Conservation (phyloP, 2,797 vertebrate species). For the Distichodus sexfasciatus region DNA sequence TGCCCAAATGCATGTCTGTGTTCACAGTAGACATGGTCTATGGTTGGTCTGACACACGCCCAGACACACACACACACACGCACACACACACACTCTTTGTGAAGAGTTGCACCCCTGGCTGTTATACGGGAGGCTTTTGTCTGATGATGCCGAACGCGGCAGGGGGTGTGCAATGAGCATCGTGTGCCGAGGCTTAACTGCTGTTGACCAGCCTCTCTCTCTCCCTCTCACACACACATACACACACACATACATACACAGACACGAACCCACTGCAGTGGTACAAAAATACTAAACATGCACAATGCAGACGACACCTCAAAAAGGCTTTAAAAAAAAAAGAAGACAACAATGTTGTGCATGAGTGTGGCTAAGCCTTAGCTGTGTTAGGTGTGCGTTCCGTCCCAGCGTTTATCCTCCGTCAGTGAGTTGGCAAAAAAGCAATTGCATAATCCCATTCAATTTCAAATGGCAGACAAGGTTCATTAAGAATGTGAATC, state of each 20-base stretch:
- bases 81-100: conserved; percentile 10
- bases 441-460: conserved; percentile 54
- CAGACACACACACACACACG: conserved; percentile 20
- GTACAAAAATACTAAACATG: too few species aligned
- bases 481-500: conserved; percentile 65
- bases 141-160: conserved; percentile 20
- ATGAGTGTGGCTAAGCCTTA: background rate
- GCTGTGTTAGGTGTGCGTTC: background rate
- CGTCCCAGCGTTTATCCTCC: background rate
- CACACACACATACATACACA: background rate
- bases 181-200: background rate
- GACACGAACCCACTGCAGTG: too few species aligned
- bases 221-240: background rate
- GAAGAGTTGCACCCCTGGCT: conserved; percentile 8
- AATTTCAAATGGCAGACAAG: conserved; percentile 48
- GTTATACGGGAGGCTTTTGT: conserved; percentile 41
- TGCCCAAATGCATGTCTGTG: conserved; percentile 18
- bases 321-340: too few species aligned
- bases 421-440: conserved; percentile 47
- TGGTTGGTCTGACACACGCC: background rate
- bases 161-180: conserved; percentile 7
- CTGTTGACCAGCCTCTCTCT: background rate
- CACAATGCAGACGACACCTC: too few species aligned
- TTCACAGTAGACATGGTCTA: conserved; percentile 28
- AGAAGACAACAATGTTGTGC: background rate